Conservation (phyloP, 2,888 invertebrate species). For the Dorcus hopei region DNA sequence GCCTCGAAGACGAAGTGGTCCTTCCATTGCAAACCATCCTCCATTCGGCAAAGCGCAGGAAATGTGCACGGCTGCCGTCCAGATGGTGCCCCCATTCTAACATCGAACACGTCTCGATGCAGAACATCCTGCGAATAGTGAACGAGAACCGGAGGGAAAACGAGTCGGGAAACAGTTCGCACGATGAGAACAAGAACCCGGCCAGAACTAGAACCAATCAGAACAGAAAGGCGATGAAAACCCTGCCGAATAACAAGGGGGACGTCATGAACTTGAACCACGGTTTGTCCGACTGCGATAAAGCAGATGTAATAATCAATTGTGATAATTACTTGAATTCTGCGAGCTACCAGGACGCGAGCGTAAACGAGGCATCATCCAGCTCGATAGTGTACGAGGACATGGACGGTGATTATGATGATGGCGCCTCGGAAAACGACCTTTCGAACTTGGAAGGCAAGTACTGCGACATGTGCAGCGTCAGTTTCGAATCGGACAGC, state of each 20-base stretch:
- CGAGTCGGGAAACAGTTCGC: not conserved
- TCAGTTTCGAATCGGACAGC: not conserved
- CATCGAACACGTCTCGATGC: slow-evolving; percentile 8
- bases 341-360: not conserved
- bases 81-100: slow-evolving; percentile 15
- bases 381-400: slow-evolving; percentile 8
- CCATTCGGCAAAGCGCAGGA: slow-evolving; percentile 6
- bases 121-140: slow-evolving; percentile 9
- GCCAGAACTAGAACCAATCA: not conserved
- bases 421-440: not conserved
- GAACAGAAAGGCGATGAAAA: not conserved
- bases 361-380: not conserved
- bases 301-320: too few species aligned
- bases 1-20: slow-evolving; percentile 26
- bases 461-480: slow-evolving; percentile 2
- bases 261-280: slow-evolving; percentile 3
- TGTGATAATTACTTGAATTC: slow-evolving; percentile 2
- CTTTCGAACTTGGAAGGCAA: not conserved
- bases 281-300: too few species aligned
- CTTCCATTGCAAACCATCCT: slow-evolving; percentile 16
- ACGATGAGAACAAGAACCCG: not conserved
- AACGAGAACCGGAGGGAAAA: not conserved
- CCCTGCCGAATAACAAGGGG: not conserved
- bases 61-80: slow-evolving; percentile 10
- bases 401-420: not conserved